Base-by-base conservation (phyloP, 2,797 vertebrate species). In the Gephyroberyx darwinii region DNA sequence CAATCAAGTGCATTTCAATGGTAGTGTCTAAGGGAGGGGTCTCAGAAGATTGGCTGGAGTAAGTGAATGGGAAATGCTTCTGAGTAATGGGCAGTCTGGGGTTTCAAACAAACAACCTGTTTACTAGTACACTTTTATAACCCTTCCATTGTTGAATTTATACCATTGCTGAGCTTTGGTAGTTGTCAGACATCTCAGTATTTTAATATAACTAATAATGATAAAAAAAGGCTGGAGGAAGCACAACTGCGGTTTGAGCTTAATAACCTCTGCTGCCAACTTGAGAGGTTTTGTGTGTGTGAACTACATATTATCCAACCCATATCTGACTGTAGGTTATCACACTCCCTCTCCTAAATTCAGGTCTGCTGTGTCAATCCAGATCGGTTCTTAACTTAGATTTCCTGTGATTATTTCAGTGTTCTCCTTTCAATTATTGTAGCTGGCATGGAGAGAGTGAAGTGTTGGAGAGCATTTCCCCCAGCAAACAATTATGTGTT, bases 401-500 rank as follows among this genome's bases (percentile, higher is more conserved):
- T 82, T 73, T 47, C 56, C 53, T 78, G 64, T 47, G 35, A 76
- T 76, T 65, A 61, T 77, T 67, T 64, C 54, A 58, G 56, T 5
- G 43, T 45, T 52, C 16, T 43, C 12, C 7, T 69, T 48, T 58
- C 41, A 19, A 20, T 54, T 30, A 30, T 37, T 66, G 20, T 1
- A 54, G 52, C 37, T 31, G 14, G 41, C 26, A 31, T 26, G 1
- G 8, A 47, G 16, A 30, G n/a, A 37, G 31, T n/a, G 20, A 41
- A 45, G 33, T 16, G 0, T 16, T 30, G 55, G 7, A 62, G 26
- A 71, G 35, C n/a, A 3, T 65, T 51, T 55, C 57, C 22, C 41
- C 73, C 22, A 41, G 60, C 48, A 75, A 77, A 76, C 62, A 74
- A 62, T 64, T 52, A 22, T 58, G 65, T 72, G 62, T 83, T 69